Base-by-base conservation (phyloP, 2,888 invertebrate species). In the Mesorhabditis spiculigera region DNA sequence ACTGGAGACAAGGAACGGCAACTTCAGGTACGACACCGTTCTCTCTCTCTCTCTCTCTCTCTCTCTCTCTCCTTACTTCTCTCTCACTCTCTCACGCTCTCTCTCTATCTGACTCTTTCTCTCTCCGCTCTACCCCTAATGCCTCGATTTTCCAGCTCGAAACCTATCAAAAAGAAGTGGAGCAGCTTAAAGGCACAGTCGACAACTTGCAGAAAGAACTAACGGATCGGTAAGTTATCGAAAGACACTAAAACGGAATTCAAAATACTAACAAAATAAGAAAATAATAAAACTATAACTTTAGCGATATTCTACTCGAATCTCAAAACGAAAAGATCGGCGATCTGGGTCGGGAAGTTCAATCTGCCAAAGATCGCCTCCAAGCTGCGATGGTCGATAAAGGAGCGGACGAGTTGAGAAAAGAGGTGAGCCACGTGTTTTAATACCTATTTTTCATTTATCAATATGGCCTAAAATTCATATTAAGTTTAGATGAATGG, bases 271-370 rank as follows among this genome's bases (percentile, higher is more conserved):
- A 8, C 50, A 10, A 10, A 50, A 8, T 2, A 8, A 50, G 1
- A 70, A 66, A 16, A 45, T 71, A 10, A 62, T 58, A 72, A 83
- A 45, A 67, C 71, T 0, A 81, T 82, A 67, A 68, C 3, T 50
- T 50, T 50, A 50, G 85, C 43, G 81, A 86, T 74, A 79, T 86
- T 44, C 71, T 86, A 8, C 68, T 86, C 63, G 85, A 85, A n/a
- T 82, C 82, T 5, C 86, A 86, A 71, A 85, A 83, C 71, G 85
- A 86, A 66, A 86, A 86, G 75, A 85, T 85, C 64, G 82, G 81
- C 41, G 84, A 85, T 69, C 72, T 86, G 71, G 81, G 81, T 61
- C 69, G 80, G 13, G 82, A 85, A 65, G 66, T 82, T 13, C 68
- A 63, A 8, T 65, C 66, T 6, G 75, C 77, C 6, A 71, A 77